Evolutionary conservation across 2,888 invertebrate genomes (phyloP), one percentile per base, ranked within the genome.

Genomic region (Nomada ruficornis): DNA sequence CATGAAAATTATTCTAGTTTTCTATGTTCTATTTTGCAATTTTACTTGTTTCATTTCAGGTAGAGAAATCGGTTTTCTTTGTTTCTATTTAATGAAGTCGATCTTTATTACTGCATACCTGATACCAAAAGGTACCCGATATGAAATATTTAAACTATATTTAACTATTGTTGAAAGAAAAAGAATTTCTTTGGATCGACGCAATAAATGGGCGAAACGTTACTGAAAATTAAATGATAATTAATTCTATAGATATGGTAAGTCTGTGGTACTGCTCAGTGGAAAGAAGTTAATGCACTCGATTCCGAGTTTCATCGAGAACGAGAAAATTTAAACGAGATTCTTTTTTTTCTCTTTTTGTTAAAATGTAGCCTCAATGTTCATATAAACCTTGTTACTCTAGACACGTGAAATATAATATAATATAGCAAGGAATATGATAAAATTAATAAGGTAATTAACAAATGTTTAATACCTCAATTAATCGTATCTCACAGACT

Each of bases 141-240:
- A 11, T 44, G 63, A 29, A 36, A 44, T 44, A 23, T 44, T 63
- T 26, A 52, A 36, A 67, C 29, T 9, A 2, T 15, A 52, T 13
- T 11, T 10, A 9, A 18, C 44, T 26, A n/a, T 20, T 55, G 55
- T 55, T 20, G 47, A 29, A 15, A 15, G 42, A 29, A 10, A 9
- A 10, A 23, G 20, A 63, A 42, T 42, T 44, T 60, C 47, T 65
- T 64, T n/a, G 11, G 15, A 23, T 18, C 15, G 2, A 57, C 18
- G 11, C 50, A 23, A 59, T 15, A 20, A 59, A 80, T 64, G 1
- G 44, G 59, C n/a, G 26, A 23, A 80, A 79, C 26, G 36, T 79
- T 71, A 68, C 29, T 79, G 52, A 73, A 68, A 80, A 80, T 80
- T 59, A 73, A 63, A 73, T 80, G 73, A n/a, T 80, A 80, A 80